Evolutionary conservation across 2,888 invertebrate genomes (phyloP).

Genomic region (Pseudococcus viburni): DNA sequence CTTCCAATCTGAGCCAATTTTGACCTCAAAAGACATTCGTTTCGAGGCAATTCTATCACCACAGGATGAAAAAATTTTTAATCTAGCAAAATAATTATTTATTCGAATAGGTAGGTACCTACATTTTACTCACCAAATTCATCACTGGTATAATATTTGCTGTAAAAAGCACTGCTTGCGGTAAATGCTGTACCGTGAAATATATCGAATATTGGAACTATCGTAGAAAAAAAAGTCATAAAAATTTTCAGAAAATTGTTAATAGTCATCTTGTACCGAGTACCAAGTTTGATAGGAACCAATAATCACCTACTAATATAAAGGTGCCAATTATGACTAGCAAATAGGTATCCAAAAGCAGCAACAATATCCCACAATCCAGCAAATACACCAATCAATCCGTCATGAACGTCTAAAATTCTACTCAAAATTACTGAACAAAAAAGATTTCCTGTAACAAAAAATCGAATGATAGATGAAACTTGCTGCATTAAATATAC

Average conservation of each 20-base stretch:
- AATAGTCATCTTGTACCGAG: not conserved
- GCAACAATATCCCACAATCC: slow-evolving; percentile 67
- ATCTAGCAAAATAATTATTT: too few species aligned
- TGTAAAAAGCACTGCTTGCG: slow-evolving; percentile 61
- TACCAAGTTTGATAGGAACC: not conserved
- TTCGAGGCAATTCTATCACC: too few species aligned
- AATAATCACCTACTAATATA: slow-evolving; percentile 66
- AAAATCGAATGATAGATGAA: not conserved
- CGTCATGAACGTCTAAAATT: slow-evolving; percentile 68
- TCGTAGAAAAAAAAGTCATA: not conserved
- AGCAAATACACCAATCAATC: slow-evolving; percentile 68
- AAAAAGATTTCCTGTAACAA: slow-evolving; percentile 68
- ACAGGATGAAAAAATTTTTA: too few species aligned
- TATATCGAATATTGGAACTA: slow-evolving; percentile 66
- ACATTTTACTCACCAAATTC: slow-evolving; percentile 57
- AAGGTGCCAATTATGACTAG: slow-evolving; percentile 67
- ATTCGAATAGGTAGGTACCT: too few species aligned
- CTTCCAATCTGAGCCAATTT: too few species aligned
- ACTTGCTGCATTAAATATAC: too few species aligned
- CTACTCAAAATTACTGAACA: slow-evolving; percentile 68
- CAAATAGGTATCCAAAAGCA: slow-evolving; percentile 67
- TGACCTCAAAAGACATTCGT: too few species aligned
- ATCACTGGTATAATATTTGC: slow-evolving; percentile 54
- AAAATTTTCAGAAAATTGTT: too few species aligned
- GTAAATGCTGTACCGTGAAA: slow-evolving; percentile 66